A percentile compares a stretch with the other conserved stretches of the same genome.
These are phyloP conservation scores for Digitonthophagus gazella DNA, from an alignment of 2,888 invertebrate species.

Conservation along the genomic window DNA sequence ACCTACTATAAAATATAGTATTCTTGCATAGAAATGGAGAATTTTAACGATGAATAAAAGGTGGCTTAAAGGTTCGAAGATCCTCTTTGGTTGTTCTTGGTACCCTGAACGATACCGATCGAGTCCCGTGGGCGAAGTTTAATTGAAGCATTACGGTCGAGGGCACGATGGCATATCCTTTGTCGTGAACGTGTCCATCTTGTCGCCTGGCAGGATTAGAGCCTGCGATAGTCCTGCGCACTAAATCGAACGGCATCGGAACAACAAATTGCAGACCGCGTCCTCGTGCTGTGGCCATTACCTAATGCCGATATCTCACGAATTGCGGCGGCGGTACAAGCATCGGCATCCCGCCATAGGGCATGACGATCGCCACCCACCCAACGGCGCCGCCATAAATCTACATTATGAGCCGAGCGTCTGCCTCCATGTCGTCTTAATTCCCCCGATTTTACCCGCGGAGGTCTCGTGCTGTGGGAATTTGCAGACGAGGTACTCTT, in stretches of 20 bases:
- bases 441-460: constrained; percentile 4
- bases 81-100: constrained; percentile 1
- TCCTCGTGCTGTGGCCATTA: constrained; percentile 49
- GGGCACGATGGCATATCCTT: neutral
- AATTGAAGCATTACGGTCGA: constrained; percentile 6
- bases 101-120: neutral
- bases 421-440: constrained; percentile 17
- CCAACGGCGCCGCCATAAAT: constrained; percentile 47
- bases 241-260: constrained; percentile 4
- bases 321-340: constrained; percentile 39
- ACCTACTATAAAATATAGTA: no score
- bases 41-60: no score
- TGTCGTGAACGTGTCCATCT: neutral
- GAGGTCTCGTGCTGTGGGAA: constrained; percentile 11
- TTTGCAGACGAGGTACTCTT: neutral
- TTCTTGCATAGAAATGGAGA: no score
- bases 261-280: constrained; percentile 49
- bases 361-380: constrained; percentile 51
- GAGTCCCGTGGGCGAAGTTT: neutral
- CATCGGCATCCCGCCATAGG: constrained; percentile 43
- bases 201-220: neutral
- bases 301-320: constrained; percentile 50
- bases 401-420: constrained; percentile 38
- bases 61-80: no score
- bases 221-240: neutral